Evolutionary conservation across 2,888 invertebrate genomes (phyloP).

Genomic region (Acanthococcus lagerstroemiae): DNA sequence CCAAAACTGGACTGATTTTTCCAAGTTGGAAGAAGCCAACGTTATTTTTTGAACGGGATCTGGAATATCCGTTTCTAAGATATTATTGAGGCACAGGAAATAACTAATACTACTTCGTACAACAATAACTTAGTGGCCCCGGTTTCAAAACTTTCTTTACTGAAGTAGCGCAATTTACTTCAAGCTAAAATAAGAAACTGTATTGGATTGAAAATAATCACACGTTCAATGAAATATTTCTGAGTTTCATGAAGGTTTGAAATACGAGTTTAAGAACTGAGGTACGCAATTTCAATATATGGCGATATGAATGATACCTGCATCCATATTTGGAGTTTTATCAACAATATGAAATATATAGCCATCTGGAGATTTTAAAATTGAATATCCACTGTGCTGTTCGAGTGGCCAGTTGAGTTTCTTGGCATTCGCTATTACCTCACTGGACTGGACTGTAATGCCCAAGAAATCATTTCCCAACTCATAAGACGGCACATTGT

Average conservation of each 20-base stretch:
- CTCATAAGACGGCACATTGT: slow-evolving; percentile 78
- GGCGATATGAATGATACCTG: too few relatives aligned
- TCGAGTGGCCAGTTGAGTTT: slow-evolving; percentile 62
- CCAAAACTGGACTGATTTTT: slow-evolving; percentile 75
- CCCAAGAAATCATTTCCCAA: slow-evolving; percentile 76
- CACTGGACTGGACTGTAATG: slow-evolving; percentile 69
- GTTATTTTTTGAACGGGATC: slow-evolving; percentile 75
- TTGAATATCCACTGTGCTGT: slow-evolving; percentile 50
- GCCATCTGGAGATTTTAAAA: slow-evolving; percentile 80
- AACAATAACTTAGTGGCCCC: too few relatives aligned
- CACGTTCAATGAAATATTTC: background rate
- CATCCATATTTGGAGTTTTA: too few relatives aligned
- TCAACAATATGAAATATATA: slow-evolving; percentile 75
- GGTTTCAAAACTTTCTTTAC: too few relatives aligned
- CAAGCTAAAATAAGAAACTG: too few relatives aligned
- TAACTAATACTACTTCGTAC: too few relatives aligned
- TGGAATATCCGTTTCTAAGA: too few relatives aligned
- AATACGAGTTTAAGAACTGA: too few relatives aligned
- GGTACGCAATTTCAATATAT: too few relatives aligned
- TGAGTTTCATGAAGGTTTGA: too few relatives aligned
- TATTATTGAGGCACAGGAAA: too few relatives aligned
- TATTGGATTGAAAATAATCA: slow-evolving; percentile 33
- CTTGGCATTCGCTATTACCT: slow-evolving; percentile 62
- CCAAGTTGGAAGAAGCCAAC: slow-evolving; percentile 64
- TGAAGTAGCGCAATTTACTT: too few relatives aligned